phyloP scores from a whole-genome alignment of 2,888 invertebrate genomes.

The Drosophila histrio region DNA sequence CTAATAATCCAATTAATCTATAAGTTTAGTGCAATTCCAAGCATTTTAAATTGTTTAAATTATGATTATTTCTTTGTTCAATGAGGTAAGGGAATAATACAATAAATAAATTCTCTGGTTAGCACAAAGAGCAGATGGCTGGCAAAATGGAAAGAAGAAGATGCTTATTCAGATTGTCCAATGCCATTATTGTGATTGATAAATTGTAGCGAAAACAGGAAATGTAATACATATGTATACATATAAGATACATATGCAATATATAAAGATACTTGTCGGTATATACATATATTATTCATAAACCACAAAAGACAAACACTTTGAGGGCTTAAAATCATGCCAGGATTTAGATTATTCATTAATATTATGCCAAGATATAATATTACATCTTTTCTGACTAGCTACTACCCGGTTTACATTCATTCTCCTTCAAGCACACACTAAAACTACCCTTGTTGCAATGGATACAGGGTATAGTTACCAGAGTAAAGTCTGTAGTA shows the following conservation, averaged over 20 bases:
- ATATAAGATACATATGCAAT: not conserved
- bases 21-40: no score
- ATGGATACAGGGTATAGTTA: conserved; percentile 14
- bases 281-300: not conserved
- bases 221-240: conserved; percentile 6
- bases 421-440: not conserved
- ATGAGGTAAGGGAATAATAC: not conserved
- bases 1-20: no score
- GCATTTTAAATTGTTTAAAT: not conserved
- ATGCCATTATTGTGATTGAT: conserved; percentile 29
- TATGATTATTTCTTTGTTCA: not conserved
- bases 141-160: conserved; percentile 8
- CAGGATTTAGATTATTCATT: not conserved
- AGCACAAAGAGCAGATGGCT: conserved; percentile 15
- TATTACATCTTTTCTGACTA: not conserved
- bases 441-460: not conserved
- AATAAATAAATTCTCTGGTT: not conserved
- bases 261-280: not conserved
- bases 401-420: not conserved
- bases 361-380: not conserved
- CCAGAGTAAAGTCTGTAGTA: conserved; percentile 55
- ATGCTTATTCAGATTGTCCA: conserved; percentile 10
- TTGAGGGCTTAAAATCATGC: not conserved
- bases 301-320: not conserved
- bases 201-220: conserved; percentile 35